Conservation (phyloP, 2,888 invertebrate genomes). For the Rhorus exstirpatorius region DNA sequence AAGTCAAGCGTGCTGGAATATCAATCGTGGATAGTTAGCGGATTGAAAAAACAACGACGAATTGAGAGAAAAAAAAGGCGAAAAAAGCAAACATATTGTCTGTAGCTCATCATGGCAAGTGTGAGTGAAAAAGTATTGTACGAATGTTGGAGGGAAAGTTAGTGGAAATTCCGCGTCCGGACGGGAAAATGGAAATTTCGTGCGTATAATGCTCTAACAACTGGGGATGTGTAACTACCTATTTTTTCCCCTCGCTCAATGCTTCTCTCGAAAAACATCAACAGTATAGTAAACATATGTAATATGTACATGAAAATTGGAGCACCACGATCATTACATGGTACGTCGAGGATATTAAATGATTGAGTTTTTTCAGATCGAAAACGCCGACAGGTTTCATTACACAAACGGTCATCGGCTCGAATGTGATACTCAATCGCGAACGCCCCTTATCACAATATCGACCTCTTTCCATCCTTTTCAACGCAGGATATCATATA, state of each 20-base stretch:
- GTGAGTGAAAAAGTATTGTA: slow-evolving; percentile 15
- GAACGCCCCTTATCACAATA: slow-evolving; percentile 52
- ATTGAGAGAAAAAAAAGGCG: background rate
- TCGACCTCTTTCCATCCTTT: slow-evolving; percentile 6
- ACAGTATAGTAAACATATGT: background rate
- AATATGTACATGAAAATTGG: slow-evolving; percentile 9
- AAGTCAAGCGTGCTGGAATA: too few species aligned
- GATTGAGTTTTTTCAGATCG: slow-evolving; percentile 9
- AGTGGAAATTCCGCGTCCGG: background rate
- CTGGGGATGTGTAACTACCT: background rate
- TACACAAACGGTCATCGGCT: slow-evolving; percentile 47
- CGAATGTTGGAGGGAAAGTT: slow-evolving; percentile 35
- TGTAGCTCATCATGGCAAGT: background rate
- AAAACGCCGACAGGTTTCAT: slow-evolving; percentile 47
- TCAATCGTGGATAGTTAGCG: too few species aligned
- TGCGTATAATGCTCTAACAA: background rate
- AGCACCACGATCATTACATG: slow-evolving; percentile 36
- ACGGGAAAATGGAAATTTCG: slow-evolving; percentile 15
- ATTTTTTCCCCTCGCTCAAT: background rate
- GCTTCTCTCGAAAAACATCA: background rate
- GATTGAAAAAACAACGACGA: too few species aligned
- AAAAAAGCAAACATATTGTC: slow-evolving; percentile 1
- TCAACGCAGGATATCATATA: slow-evolving; percentile 49
- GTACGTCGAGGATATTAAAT: slow-evolving; percentile 19
- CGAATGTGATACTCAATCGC: slow-evolving; percentile 52